Evolutionary conservation across 2,797 vertebrate species (phyloP), one percentile per base, ranked within the genome.

Genomic region (Trachurus trachurus): DNA sequence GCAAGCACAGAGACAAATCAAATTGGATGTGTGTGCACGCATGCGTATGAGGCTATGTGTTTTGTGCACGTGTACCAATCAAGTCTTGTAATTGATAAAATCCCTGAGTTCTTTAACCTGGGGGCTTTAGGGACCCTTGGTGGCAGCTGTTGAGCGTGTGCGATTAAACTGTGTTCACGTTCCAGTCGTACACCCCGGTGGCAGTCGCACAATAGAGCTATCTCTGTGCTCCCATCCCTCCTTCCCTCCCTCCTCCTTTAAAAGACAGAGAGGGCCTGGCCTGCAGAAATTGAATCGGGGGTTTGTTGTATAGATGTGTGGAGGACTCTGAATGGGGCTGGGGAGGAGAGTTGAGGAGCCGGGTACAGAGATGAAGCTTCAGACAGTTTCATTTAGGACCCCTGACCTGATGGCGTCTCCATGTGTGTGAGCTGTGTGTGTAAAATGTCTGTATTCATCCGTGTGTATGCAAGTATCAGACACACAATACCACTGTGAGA

Each of bases 341-440:
- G 40, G 69, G 81, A 83, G 80, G 47, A 19, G 83, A 87, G 75
- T 1, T 58, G 83, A 79, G 76, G 56, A 87, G 76, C 19, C 0
- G 62, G 54, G 78, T 42, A 12, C 70, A 59, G 73, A 90, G 83
- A 90, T 87, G 89, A 92, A 82, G 85, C 85, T 85, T 71, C 54
- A 91, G 92, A 92, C 91, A 92, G 86, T 82, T 88, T 93, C 90
- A 95, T 94, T 94, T 87, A 90, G 81, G 91, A 94, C 93, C 93
- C 86, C 78, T 94, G 94, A 94, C 92, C 91, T 78, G 67, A 73
- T 79, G 64, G 70, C 39, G 45, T 80, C 15, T 57, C 54, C 81
- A 53, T 58, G 71, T 54, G 65, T 58, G 66, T 80, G 69, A 78
- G 74, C 13, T 62, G 66, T 47, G 53, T 45, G 66, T 50, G 17